Evolutionary conservation across 2,797 vertebrate genomes (phyloP).

Genomic region (Cryptoblepharus egeriae): DNA sequence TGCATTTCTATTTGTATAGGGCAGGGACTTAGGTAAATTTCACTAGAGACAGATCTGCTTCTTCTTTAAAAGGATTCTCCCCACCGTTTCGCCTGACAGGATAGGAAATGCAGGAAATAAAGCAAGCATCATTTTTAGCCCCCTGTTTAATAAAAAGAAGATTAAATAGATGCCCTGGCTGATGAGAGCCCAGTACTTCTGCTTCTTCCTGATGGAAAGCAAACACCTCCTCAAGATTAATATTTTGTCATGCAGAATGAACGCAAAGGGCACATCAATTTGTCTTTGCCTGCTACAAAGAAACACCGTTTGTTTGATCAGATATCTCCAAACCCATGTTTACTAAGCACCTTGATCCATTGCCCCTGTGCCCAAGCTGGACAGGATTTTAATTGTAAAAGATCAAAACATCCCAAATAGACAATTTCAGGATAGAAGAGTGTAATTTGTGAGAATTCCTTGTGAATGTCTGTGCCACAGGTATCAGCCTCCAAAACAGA

Average conservation of each 20-base stretch:
- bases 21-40: neutral
- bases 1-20: too few species aligned
- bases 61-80: slow-evolving; percentile 30
- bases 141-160: slow-evolving; percentile 50
- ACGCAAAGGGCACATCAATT: slow-evolving; percentile 70
- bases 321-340: slow-evolving; percentile 65
- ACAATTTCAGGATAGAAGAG: slow-evolving; percentile 27
- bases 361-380: slow-evolving; percentile 58
- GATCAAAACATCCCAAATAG: slow-evolving; percentile 42
- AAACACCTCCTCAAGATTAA: slow-evolving; percentile 67
- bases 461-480: neutral
- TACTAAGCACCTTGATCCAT: slow-evolving; percentile 51
- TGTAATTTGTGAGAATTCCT: slow-evolving; percentile 5
- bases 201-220: slow-evolving; percentile 61
- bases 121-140: slow-evolving; percentile 12
- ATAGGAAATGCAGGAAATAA: slow-evolving; percentile 47
- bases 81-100: slow-evolving; percentile 1
- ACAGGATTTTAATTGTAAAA: slow-evolving; percentile 62
- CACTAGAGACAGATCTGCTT: slow-evolving; percentile 38
- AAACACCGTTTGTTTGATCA: slow-evolving; percentile 63
- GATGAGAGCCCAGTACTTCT: slow-evolving; percentile 60
- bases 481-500: neutral
- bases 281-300: slow-evolving; percentile 63
- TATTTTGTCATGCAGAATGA: slow-evolving; percentile 68
- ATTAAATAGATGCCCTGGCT: slow-evolving; percentile 56